phyloP scores from a whole-genome alignment of 2,888 invertebrate species.

The Oxyscelio sp. region DNA sequence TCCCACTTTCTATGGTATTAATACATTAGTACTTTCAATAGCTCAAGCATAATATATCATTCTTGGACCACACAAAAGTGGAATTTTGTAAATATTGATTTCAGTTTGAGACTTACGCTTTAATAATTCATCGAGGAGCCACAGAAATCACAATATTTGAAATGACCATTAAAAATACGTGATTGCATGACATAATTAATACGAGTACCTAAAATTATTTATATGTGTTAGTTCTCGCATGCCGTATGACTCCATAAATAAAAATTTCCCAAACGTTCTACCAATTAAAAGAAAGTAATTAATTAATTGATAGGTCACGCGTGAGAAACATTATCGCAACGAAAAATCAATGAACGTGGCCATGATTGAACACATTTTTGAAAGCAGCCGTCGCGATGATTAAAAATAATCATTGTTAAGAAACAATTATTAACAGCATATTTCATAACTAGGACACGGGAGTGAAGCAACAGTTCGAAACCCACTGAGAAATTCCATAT shows the following conservation, averaged over 20 bases:
- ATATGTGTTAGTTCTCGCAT: not conserved
- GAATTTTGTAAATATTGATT: conserved; percentile 58
- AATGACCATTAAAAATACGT: conserved; percentile 22
- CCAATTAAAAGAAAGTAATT: conserved; percentile 11
- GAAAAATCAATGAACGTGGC: conserved; percentile 12
- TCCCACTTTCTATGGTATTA: conserved; percentile 46
- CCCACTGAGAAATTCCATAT: conserved; percentile 48
- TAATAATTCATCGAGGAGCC: conserved; percentile 16
- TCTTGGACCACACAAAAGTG: conserved; percentile 58
- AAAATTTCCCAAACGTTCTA: not conserved
- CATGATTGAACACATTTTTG: conserved; percentile 31
- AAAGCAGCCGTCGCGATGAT: conserved; percentile 15
- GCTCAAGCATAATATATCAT: conserved; percentile 55
- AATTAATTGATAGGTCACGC: conserved; percentile 2
- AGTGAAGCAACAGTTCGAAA: conserved; percentile 45
- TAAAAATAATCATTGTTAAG: conserved; percentile 30
- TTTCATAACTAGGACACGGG: conserved; percentile 58
- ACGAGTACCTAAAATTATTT: conserved; percentile 5
- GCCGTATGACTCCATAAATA: not conserved
- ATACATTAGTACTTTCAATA: conserved; percentile 36
- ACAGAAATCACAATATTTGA: conserved; percentile 34
- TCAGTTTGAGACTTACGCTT: conserved; percentile 12
- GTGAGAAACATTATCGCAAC: not conserved
- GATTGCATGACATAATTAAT: not conserved
- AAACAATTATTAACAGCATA: conserved; percentile 21